Conservation (phyloP, 2,797 vertebrate genomes). For the Gymnothorax javanicus region DNA sequence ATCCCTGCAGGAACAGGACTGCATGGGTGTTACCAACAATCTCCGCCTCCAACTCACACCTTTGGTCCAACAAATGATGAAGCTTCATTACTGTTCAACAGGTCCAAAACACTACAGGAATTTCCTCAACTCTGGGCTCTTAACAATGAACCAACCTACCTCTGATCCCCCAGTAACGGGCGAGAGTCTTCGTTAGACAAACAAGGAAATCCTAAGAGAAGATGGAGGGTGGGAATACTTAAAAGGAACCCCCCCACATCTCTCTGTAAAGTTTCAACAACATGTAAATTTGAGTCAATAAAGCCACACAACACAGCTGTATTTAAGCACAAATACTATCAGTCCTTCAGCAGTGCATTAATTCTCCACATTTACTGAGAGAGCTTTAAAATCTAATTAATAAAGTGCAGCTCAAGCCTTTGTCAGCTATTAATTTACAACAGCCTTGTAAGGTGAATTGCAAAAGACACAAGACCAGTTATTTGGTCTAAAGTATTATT, state of each 20-base stretch:
- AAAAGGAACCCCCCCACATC: neutral
- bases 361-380: constrained; percentile 23
- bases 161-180: constrained; percentile 38
- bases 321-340: constrained; percentile 2
- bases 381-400: neutral
- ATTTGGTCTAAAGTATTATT: neutral
- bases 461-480: neutral
- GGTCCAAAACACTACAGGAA: neutral
- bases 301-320: constrained; percentile 18
- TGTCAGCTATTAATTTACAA: constrained; percentile 5
- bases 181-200: constrained; percentile 32
- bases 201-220: neutral
- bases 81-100: no score
- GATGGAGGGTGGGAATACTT: neutral
- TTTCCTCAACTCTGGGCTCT: constrained; percentile 9
- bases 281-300: constrained; percentile 51
- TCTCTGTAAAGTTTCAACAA: constrained; percentile 45
- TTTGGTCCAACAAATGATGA: no score
- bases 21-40: no score
- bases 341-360: neutral
- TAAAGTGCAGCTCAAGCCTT: neutral
- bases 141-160: constrained; percentile 27
- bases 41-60: no score
- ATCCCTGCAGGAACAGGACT: no score
- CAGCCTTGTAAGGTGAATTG: neutral